Evolutionary conservation across 1,140 invertebrate species (phyloP).

Genomic region (Melitaea cinxia): DNA sequence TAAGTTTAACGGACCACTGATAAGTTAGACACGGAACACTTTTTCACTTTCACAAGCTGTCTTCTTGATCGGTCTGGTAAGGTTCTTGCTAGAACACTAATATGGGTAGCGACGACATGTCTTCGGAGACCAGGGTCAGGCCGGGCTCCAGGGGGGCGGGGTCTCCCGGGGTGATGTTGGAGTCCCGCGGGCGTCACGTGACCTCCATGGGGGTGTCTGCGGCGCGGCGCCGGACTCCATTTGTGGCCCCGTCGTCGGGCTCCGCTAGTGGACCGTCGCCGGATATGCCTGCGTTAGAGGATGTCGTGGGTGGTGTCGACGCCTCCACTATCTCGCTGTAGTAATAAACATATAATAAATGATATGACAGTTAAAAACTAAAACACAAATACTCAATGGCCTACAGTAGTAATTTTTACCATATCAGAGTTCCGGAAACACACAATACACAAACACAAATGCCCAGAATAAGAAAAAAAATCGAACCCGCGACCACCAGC

Average conservation of each 20-base stretch:
- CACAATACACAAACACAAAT: no score
- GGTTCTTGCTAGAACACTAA: constrained; percentile 37
- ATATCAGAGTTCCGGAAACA: no score
- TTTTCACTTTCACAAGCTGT: not conserved
- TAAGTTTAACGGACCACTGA: not conserved
- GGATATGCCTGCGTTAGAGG: constrained; percentile 37
- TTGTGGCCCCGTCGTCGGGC: constrained; percentile 42
- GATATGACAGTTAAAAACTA: no score
- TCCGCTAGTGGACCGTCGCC: constrained; percentile 26
- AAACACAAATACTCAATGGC: no score
- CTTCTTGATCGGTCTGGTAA: constrained; percentile 3
- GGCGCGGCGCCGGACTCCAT: constrained; percentile 52
- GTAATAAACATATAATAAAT: constrained; percentile 4
- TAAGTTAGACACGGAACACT: not conserved
- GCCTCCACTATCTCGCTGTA: constrained; percentile 60
- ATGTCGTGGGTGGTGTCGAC: constrained; percentile 38
- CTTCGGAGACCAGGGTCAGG: constrained; percentile 8
- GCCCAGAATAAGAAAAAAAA: no score
- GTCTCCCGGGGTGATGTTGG: constrained; percentile 58
- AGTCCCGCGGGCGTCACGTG: constrained; percentile 61
- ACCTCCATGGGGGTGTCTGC: constrained; percentile 70
- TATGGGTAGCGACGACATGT: constrained; percentile 24
- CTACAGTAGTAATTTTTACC: no score
- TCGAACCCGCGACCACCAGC: no score
- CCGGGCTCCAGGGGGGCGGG: constrained; percentile 28